phyloP scores from a whole-genome alignment of 2,113 vertebrate genomes.

The Acrocephalus arundinaceus region DNA sequence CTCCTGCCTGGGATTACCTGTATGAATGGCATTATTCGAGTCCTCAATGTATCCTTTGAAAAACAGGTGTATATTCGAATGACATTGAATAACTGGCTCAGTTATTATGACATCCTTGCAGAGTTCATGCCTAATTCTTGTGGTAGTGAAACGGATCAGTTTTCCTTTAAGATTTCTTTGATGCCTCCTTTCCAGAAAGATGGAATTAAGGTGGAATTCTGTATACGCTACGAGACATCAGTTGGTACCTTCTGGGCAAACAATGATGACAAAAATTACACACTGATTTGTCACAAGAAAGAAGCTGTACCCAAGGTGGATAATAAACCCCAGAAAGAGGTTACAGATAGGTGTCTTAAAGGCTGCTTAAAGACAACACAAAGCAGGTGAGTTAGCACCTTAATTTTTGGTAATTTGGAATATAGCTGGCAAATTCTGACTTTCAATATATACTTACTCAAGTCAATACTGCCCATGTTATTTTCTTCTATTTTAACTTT shows the following conservation, averaged over 20 bases:
- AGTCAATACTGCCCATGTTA: background rate
- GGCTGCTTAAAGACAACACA: constrained; percentile 86
- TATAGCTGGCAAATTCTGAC: background rate
- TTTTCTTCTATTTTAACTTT: background rate
- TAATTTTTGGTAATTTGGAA: background rate
- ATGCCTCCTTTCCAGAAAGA: constrained; percentile 82
- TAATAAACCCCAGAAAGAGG: constrained; percentile 70
- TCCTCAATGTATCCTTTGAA: constrained; percentile 89
- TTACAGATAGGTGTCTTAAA: constrained; percentile 79
- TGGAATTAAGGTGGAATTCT: constrained; percentile 87
- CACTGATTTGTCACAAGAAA: constrained; percentile 86
- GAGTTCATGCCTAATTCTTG: constrained; percentile 91
- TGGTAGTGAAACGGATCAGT: constrained; percentile 88
- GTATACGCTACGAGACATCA: constrained; percentile 89
- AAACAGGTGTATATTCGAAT: constrained; percentile 86
- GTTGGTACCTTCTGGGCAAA: constrained; percentile 91
- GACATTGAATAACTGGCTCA: constrained; percentile 86
- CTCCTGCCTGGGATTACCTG: constrained; percentile 80
- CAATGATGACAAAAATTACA: constrained; percentile 88
- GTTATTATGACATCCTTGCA: constrained; percentile 86
- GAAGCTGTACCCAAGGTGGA: constrained; percentile 44
- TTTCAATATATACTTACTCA: background rate
- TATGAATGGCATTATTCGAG: constrained; percentile 86
- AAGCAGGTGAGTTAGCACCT: constrained; percentile 80
- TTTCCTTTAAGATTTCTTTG: constrained; percentile 86